Base-by-base conservation (phyloP, 1,140 invertebrate species). In the Spodoptera frugiperda region DNA sequence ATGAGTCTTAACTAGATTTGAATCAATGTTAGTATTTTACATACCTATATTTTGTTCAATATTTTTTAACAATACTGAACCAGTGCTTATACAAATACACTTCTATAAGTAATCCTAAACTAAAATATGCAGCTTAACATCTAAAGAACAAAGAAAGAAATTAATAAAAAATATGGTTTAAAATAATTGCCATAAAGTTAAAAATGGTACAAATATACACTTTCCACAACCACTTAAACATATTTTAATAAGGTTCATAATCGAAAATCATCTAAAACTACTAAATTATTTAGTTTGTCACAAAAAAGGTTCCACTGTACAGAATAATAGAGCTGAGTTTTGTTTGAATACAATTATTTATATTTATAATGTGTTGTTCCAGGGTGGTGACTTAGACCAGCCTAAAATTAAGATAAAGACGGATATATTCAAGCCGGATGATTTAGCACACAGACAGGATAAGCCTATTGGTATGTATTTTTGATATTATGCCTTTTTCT, bases 371-470 rank as follows among this genome's bases (percentile, higher is more conserved):
- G 3, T 63, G 9, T 59, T 77, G 17, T 83, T 63, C 21, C 80
- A 91, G 88, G 79, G 82, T 12, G 88, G 87, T 33, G 91, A 93
- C 54, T 59, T 92, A 70, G 92, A 93, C 30, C 92, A 93, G 51
- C 92, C 92, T 3, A 93, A 93, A 82, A 93, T 93, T 57, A 93
- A 93, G 77, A 93, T 93, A 46, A 93, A 93, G 78, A 93, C 92
- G 6, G 92, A 93, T 57, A 93, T 93, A 76, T 93, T 93, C 65
- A 93, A 93, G 77, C 92, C 92, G 6, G 92, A 93, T n/a, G 92
- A 93, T 0, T 71, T 91, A 39, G 84, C 87, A 0, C 87, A 85
- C 33, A 84, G 90, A 81, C 85, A 85, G 3, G 91, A 92, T 0
- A 93, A 92, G 72, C 80, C 88, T 5, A 82, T 81, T 44, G 90